Conservation (phyloP, 2,113 vertebrate species). For the Phaethon lepturus region DNA sequence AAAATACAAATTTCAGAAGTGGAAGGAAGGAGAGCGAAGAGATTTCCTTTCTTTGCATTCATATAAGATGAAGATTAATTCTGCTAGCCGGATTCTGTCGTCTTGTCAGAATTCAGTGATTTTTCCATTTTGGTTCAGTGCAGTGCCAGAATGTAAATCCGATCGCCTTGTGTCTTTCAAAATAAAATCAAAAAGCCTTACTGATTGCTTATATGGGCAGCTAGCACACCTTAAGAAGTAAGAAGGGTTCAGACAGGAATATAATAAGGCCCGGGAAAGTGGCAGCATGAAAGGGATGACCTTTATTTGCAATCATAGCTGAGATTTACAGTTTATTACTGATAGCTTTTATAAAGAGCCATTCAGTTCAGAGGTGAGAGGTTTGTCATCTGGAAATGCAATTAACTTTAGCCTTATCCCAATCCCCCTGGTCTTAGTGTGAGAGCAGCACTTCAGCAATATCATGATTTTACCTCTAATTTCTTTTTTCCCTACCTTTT, state of each 20-base stretch:
- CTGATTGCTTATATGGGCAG: conserved; percentile 73
- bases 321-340: conserved; percentile 92
- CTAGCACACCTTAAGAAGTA: conserved; percentile 79
- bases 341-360: conserved; percentile 91
- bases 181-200: conserved; percentile 59
- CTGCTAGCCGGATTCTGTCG: background rate
- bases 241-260: conserved; percentile 76
- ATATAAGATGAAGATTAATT: conserved; percentile 51
- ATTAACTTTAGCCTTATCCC: conserved; percentile 89
- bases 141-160: conserved; percentile 71
- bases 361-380: conserved; percentile 91
- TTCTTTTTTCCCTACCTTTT: conserved; percentile 76
- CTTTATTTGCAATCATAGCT: conserved; percentile 91
- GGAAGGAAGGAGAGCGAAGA: background rate
- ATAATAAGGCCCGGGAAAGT: conserved; percentile 81
- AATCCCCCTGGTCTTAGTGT: conserved; percentile 83
- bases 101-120: conserved; percentile 35
- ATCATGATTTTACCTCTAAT: conserved; percentile 76
- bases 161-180: conserved; percentile 66
- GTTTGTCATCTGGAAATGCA: conserved; percentile 92
- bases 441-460: conserved; percentile 77
- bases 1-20: background rate
- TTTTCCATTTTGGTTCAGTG: conserved; percentile 40
- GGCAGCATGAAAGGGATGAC: conserved; percentile 85
- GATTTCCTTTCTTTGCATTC: conserved; percentile 47